Percentiles rank a stretch among this genome's conserved stretches.
Evolutionary conservation across 2,888 invertebrate genomes (phyloP).

Genomic region (Idaea dimidiata): DNA sequence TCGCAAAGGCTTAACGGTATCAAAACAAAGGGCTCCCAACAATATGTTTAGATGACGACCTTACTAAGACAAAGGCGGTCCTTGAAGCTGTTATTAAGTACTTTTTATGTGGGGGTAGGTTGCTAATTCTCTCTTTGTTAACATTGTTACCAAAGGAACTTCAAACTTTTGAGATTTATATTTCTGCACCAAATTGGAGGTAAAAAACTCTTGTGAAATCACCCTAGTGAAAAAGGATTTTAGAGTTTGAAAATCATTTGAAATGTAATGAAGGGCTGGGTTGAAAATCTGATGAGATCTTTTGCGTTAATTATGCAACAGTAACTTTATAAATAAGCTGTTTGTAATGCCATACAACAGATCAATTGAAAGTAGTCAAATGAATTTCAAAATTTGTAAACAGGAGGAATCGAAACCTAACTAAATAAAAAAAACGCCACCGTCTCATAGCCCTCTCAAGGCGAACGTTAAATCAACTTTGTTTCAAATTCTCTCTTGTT

Average conservation of each 20-base stretch:
- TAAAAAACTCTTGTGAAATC: conserved; percentile 22
- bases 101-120: conserved; percentile 31
- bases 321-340: not conserved
- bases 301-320: not conserved
- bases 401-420: not conserved
- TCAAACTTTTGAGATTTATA: conserved; percentile 25
- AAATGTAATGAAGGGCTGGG: not conserved
- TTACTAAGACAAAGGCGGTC: conserved; percentile 37
- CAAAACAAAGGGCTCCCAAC: conserved; percentile 24
- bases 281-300: not conserved
- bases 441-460: not conserved
- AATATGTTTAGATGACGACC: conserved; percentile 34
- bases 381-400: too few relatives aligned
- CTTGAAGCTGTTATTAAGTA: conserved; percentile 34
- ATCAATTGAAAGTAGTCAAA: too few relatives aligned
- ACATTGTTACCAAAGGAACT: conserved; percentile 24
- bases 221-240: conserved; percentile 18
- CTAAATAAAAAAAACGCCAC: not conserved
- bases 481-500: not conserved
- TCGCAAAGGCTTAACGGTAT: not conserved
- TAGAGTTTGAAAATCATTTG: conserved; percentile 11
- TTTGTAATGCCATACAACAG: too few relatives aligned
- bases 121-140: conserved; percentile 27
- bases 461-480: not conserved
- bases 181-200: conserved; percentile 22